Evolutionary conservation across 2,888 invertebrate species (phyloP), one percentile per base, ranked within the genome.

Genomic region (Brachyptera putata): DNA sequence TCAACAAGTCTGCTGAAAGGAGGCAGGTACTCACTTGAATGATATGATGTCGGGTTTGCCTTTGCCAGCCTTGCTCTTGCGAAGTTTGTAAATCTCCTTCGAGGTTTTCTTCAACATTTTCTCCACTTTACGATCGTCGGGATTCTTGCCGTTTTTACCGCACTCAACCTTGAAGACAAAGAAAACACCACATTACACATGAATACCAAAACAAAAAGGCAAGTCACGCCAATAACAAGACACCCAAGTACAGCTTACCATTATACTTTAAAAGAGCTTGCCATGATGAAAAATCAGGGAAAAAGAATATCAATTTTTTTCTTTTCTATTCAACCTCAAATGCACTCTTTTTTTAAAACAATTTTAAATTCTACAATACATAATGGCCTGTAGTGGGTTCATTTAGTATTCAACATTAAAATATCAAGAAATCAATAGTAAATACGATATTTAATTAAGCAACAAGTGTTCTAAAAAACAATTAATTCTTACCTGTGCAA

Each of bases 41-140:
- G 94, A 92, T 69, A 93, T 88, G 66, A 93, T 80, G 76, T 95
- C 94, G 0, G 95, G 94, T 72, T 91, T 90, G 65, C 92, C 87
- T 69, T 89, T 89, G 50, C 91, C 91, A 67, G 89, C 89, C 71
- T 91, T 85, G 55, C 90, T 91, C 75, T 91, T 89, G 66, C 95
- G 79, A 63, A 96, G 79, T 68, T 92, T 88, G 76, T 95, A 92
- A 68, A 95, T 92, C 77, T 96, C 95, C 71, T 91, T 84, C 61
- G 91, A 91, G 11, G 94, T 93, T 72, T 90, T 87, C 76, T 88
- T 85, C 67, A 95, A 79, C 74, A 95, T 83, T 68, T 90, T 87
- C 74, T 90, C 84, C 67, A 89, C 82, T 73, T 87, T 79, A 69
- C 81, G 81, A 69, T 89, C 87, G 66, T 85, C 84, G 1, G 79